A percentile compares a stretch with the other conserved stretches of the same genome.
Conservation (phyloP, 2,113 vertebrate genomes). For the Syngnathus typhle region DNA sequence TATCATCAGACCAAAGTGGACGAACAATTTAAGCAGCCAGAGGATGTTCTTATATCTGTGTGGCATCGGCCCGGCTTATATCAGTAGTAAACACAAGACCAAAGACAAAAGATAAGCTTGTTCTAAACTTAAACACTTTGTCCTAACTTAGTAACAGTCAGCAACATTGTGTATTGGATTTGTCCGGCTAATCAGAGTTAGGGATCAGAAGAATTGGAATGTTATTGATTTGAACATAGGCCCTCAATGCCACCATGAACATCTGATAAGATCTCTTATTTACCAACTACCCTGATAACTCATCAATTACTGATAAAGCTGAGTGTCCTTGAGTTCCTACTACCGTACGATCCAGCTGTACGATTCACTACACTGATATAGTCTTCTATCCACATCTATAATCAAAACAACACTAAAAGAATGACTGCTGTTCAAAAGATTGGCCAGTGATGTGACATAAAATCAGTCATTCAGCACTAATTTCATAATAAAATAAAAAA, state of each 20-base stretch:
- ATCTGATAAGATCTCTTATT: constrained; percentile 74
- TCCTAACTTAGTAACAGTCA: constrained; percentile 54
- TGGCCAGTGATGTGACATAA: neutral
- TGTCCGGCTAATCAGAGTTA: constrained; percentile 62
- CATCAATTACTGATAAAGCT: constrained; percentile 53
- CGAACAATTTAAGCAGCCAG: constrained; percentile 58
- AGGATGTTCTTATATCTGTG: constrained; percentile 27
- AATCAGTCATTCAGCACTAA: neutral
- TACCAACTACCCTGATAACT: constrained; percentile 67
- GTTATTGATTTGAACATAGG: constrained; percentile 72
- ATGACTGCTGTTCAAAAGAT: neutral
- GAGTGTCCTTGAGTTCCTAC: constrained; percentile 63
- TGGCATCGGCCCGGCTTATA: constrained; percentile 36
- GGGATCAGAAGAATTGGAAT: constrained; percentile 71
- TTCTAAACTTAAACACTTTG: constrained; percentile 45
- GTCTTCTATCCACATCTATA: neutral
- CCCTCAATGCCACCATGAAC: constrained; percentile 62
- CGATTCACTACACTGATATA: neutral
- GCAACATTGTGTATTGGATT: constrained; percentile 67
- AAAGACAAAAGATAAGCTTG: constrained; percentile 54
- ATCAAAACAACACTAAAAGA: neutral
- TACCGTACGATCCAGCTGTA: neutral
- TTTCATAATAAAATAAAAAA: too few relatives aligned
- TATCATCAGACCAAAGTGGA: constrained; percentile 42
- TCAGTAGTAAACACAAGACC: constrained; percentile 53